phyloP scores from a whole-genome alignment of 2,113 vertebrate genomes.

The Pithys albifrons region DNA sequence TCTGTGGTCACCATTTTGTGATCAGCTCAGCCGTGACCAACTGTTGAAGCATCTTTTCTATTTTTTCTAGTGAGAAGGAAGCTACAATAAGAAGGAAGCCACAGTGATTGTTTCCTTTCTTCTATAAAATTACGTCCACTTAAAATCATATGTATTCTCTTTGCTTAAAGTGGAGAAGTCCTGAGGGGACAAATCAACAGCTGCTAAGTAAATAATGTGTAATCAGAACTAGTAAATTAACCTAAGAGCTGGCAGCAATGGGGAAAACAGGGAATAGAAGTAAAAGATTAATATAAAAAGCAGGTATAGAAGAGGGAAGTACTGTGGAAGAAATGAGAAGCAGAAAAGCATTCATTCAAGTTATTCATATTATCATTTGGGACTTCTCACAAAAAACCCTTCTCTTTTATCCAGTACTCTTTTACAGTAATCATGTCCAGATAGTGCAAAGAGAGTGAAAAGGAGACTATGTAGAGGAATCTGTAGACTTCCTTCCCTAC shows the following conservation, averaged over 20 bases:
- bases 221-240: slow-evolving; percentile 55
- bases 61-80: neutral
- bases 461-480: rapidly evolving
- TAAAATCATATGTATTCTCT: slow-evolving; percentile 26
- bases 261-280: neutral
- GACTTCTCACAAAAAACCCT: neutral
- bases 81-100: neutral
- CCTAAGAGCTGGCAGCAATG: slow-evolving; percentile 5
- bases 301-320: neutral
- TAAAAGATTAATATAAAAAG: neutral
- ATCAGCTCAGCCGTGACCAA: neutral
- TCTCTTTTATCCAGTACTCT: neutral
- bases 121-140: neutral
- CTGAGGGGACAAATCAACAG: slow-evolving; percentile 15
- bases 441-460: neutral
- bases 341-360: neutral
- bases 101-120: slow-evolving; percentile 32
- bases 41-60: neutral
- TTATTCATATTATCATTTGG: neutral
- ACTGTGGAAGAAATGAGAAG: neutral
- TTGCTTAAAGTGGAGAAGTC: slow-evolving; percentile 12
- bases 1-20: neutral
- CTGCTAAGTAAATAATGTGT: slow-evolving; percentile 53
- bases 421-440: neutral
- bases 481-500: neutral